phyloP scores from a whole-genome alignment of 1,140 invertebrate species.

The Tenebrio molitor region DNA sequence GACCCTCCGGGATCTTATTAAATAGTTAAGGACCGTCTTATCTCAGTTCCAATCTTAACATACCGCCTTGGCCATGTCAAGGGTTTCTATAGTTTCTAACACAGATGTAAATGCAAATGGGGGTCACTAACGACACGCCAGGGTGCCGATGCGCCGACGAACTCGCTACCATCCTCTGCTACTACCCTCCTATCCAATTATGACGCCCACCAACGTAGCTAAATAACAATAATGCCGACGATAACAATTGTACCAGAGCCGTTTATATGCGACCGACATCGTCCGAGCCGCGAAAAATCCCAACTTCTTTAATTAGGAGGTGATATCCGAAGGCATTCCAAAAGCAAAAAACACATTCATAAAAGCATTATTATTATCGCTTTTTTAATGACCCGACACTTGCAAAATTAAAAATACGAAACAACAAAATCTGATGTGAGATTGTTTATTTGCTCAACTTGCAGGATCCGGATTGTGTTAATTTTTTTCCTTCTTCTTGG shows the following conservation, averaged over 20 bases:
- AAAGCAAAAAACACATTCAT: too few species aligned
- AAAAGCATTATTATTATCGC: too few species aligned
- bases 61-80: conserved; percentile 57
- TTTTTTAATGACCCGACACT: too few species aligned
- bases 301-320: not conserved
- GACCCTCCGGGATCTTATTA: conserved; percentile 55
- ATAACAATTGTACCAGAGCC: conserved; percentile 11
- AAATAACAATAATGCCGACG: conserved; percentile 30
- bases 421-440: too few species aligned
- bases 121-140: conserved; percentile 48
- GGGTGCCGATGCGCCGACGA: conserved; percentile 45
- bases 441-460: too few species aligned
- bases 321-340: too few species aligned
- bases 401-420: too few species aligned
- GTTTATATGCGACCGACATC: conserved; percentile 5
- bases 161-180: conserved; percentile 46
- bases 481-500: too few species aligned
- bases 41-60: conserved; percentile 54
- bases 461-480: too few species aligned
- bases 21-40: conserved; percentile 56
- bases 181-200: conserved; percentile 51
- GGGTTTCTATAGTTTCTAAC: conserved; percentile 55
- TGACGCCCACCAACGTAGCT: conserved; percentile 34
- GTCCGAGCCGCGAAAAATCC: not conserved
- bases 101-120: conserved; percentile 58